Conservation (phyloP, 2,113 vertebrate genomes). For the Puntigrus tetrazona region DNA sequence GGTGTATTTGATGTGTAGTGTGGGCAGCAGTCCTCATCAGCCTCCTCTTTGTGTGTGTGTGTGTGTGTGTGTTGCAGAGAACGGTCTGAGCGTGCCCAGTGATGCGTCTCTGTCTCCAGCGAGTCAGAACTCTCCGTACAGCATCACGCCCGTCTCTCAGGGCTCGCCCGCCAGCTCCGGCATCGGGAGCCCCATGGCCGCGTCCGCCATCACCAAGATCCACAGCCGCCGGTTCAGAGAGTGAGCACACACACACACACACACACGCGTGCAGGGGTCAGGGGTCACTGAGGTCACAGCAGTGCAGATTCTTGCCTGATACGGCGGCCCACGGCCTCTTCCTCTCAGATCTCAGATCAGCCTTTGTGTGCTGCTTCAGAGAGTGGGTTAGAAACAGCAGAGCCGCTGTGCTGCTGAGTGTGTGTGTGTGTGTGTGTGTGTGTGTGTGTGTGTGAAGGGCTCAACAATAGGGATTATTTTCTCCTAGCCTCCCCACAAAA, state of each 20-base stretch:
- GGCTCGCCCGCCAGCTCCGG: slow-evolving; percentile 95
- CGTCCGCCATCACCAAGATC: slow-evolving; percentile 96
- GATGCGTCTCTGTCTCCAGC: slow-evolving; percentile 94
- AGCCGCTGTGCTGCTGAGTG: neutral
- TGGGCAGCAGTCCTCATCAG: neutral
- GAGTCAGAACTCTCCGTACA: slow-evolving; percentile 97
- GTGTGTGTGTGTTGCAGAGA: slow-evolving; percentile 63
- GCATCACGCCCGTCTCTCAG: slow-evolving; percentile 97
- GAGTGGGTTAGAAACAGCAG: neutral
- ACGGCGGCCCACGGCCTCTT: neutral
- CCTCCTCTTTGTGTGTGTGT: neutral
- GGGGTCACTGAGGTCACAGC: neutral
- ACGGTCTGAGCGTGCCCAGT: slow-evolving; percentile 90
- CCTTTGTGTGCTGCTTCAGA: neutral
- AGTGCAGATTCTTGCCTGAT: neutral
- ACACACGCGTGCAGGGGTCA: neutral
- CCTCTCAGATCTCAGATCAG: neutral
- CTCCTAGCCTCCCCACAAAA: neutral
- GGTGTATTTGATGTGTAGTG: neutral
- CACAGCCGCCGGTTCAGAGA: slow-evolving; percentile 98
- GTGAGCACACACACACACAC: slow-evolving; percentile 77
- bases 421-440: neutral
- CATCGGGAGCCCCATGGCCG: slow-evolving; percentile 96
- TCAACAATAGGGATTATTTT: slow-evolving; percentile 1
- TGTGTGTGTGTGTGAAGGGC: neutral